Evolutionary conservation across 2,113 vertebrate species (phyloP).

Genomic region (Nettapus auritus): DNA sequence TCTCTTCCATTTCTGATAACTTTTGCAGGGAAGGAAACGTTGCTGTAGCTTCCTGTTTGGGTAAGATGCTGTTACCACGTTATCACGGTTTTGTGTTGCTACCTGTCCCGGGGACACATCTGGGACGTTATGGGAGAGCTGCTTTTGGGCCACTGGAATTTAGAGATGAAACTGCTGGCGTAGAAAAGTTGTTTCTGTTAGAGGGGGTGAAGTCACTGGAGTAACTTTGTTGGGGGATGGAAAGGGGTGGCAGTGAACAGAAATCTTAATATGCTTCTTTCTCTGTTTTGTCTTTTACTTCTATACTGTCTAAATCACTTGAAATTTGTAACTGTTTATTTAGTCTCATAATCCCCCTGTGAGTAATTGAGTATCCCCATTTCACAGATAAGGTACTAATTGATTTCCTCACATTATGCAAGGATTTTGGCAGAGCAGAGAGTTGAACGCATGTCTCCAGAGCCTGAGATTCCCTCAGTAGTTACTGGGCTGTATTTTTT

Average conservation of each 20-base stretch:
- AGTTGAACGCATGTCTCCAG: constrained; percentile 25
- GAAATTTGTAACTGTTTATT: constrained; percentile 63
- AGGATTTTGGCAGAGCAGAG: constrained; percentile 65
- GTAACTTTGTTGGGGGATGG: not conserved
- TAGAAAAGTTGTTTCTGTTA: not conserved
- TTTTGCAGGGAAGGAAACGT: not conserved
- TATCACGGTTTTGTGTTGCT: not conserved
- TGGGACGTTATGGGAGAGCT: not conserved
- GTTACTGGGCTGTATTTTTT: constrained; percentile 19
- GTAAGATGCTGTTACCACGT: not conserved
- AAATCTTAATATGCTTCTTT: not conserved
- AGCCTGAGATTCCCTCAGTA: constrained; percentile 42
- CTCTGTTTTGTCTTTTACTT: constrained; percentile 19
- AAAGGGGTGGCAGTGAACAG: not conserved
- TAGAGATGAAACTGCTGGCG: not conserved
- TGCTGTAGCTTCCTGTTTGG: not conserved
- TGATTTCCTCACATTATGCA: constrained; percentile 62
- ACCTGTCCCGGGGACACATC: not conserved
- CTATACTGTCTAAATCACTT: constrained; percentile 34
- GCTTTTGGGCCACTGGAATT: not conserved
- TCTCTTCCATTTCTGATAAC: not conserved
- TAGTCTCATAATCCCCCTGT: constrained; percentile 57
- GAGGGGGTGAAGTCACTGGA: not conserved
- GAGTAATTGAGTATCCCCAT: constrained; percentile 64
- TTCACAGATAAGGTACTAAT: constrained; percentile 67